Percentiles rank a stretch among this genome's conserved stretches.
Evolutionary conservation across 2,888 invertebrate species (phyloP).

Genomic region (Eledona agricola): DNA sequence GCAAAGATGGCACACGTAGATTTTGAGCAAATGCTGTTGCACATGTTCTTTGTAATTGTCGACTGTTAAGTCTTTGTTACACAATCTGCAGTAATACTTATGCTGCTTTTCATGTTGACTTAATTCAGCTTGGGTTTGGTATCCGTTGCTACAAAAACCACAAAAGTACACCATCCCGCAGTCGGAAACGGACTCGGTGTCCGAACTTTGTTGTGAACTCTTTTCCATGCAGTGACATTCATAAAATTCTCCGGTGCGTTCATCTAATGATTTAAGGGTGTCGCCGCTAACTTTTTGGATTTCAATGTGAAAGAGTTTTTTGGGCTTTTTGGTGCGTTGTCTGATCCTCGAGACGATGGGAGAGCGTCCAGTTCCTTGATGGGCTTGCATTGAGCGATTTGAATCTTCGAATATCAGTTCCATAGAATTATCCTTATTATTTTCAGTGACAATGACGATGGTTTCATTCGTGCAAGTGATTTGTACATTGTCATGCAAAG

Average conservation of each 20-base stretch:
- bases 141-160: constrained; percentile 49
- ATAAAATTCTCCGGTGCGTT: constrained; percentile 48
- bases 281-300: constrained; percentile 44
- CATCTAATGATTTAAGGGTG: constrained; percentile 41
- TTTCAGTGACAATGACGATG: constrained; percentile 48
- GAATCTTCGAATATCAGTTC: constrained; percentile 49
- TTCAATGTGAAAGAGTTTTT: constrained; percentile 37
- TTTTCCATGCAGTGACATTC: constrained; percentile 44
- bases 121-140: constrained; percentile 45
- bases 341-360: no score
- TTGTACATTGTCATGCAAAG: constrained; percentile 47
- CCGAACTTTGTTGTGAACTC: constrained; percentile 26
- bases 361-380: constrained; percentile 29
- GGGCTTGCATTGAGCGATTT: constrained; percentile 15
- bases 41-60: constrained; percentile 47
- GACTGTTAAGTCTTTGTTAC: constrained; percentile 40
- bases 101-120: constrained; percentile 48
- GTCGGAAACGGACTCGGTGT: constrained; percentile 51
- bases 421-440: constrained; percentile 44
- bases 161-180: constrained; percentile 45
- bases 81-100: constrained; percentile 48
- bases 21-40: constrained; percentile 45
- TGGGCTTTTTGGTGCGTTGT: constrained; percentile 23
- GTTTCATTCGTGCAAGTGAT: constrained; percentile 48
- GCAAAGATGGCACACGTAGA: constrained; percentile 52